Base-by-base conservation (phyloP, 1,140 invertebrate genomes). In the Delia radicum region DNA sequence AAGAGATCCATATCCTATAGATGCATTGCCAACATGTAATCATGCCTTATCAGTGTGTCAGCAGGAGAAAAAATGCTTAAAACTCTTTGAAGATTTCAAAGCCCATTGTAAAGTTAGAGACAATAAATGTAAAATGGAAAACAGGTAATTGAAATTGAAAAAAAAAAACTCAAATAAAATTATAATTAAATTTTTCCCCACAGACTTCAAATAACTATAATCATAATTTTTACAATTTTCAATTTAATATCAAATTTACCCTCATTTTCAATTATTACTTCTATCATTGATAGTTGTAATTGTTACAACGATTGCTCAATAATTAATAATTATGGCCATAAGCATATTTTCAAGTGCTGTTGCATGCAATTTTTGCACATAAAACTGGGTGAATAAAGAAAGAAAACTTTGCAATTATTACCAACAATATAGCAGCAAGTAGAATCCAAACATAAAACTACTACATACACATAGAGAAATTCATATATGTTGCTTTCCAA, bases 11-110 rank as follows among this genome's bases (percentile, higher is more conserved):
- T 94, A 94, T 87, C 91, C 93, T 15, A 92, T 95, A 73, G 94
- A 96, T 83, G 93, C 93, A 37, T 88, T 96, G 81, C 94, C 94
- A 67, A 94, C 93, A 37, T 96, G 95, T 87, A 95, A 93, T 85
- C 94, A 96, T 81, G 95, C 95, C 6, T 87, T 95, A 79, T 92
- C 89, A 78, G 93, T 94, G 71, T 96, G 95, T 85, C 91, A 93
- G 81, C 92, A 91, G 79, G 92, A 92, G 77, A 90, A 91, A 63
- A 89, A 92, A 77, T 96, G 94, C 86, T 90, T 90, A 67, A 91
- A 92, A 79, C 89, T 95, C 31, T 94, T 92, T 83, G 92, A 95
- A 77, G 91, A 95, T 80, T 96, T 95, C 88, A 95, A 95, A 87
- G 89, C 89, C 67, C 92, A 93, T 80, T 96, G 95, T 88, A 94